Percentiles rank a stretch among this genome's conserved stretches.
These are phyloP conservation scores for Podilymbus podiceps DNA, from an alignment of 2,113 vertebrate genomes.

Conservation along the genomic window DNA sequence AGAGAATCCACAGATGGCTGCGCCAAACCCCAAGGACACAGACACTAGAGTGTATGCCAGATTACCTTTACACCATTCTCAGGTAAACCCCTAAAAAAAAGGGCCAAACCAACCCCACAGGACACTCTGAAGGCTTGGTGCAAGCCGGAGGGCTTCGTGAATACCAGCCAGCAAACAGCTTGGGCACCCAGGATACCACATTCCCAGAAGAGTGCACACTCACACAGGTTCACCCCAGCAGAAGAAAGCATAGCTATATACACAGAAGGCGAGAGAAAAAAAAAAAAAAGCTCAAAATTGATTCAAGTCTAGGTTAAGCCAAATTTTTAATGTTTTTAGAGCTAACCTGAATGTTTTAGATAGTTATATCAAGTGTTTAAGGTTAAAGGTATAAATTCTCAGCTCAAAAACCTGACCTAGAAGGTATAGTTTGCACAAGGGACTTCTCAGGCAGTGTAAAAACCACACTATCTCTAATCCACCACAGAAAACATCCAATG, in stretches of 20 bases:
- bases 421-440: background rate
- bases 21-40: background rate
- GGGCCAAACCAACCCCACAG: background rate
- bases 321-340: background rate
- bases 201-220: background rate
- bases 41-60: background rate
- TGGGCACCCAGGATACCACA: background rate
- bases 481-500: background rate
- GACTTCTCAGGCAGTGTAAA: background rate
- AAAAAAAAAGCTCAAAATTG: background rate
- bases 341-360: background rate
- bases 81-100: background rate
- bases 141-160: background rate
- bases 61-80: background rate
- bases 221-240: background rate
- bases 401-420: background rate
- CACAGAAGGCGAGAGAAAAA: background rate
- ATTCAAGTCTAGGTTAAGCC: background rate
- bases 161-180: background rate
- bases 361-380: background rate
- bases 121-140: background rate
- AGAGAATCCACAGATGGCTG: background rate
- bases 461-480: background rate
- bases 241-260: background rate
- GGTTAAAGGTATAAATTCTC: background rate